Evolutionary conservation across 2,888 invertebrate species (phyloP), one percentile per base, ranked within the genome.

Genomic region (Apodemia mormo): DNA sequence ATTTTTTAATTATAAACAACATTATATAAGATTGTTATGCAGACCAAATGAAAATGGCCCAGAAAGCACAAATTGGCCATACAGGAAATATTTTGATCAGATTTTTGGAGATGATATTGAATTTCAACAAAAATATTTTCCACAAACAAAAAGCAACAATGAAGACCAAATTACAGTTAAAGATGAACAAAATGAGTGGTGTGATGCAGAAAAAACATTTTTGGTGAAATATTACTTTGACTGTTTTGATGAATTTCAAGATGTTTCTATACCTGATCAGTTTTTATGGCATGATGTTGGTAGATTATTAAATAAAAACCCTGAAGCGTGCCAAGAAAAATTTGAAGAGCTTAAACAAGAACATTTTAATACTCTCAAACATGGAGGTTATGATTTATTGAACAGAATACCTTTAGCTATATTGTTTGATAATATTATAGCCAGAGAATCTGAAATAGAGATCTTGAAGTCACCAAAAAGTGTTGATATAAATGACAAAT

Each of bases 261-360:
- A 93, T 75, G 75, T 75, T 0, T 87, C 89, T 0, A 89, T 93
- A 67, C 93, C 92, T 0, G 81, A 89, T n/a, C 82, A 79, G 68
- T 92, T 91, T 71, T 78, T 92, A 1, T 93, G 93, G 93, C 87
- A 81, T 6, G 93, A 93, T 82, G 84, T 93, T 5, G 88, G 91
- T 0, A 80, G 91, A 45, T 74, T 91, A 4, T 69, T 93, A 2
- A 87, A 89, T 58, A 89, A 87, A 75, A 81, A 79, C 40, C 81
- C 90, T 2, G 86, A 89, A 0, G 72, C 56, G 2, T 93, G 93
- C 69, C 84, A 85, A 66, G 68, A 76, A 8, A 88, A 87, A 66
- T 90, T 82, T 72, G 76, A 79, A 7, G 82, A 87, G 67, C 71
- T 92, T 45, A 86, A 81, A 69, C 73, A 73, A 1, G 78, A 73